Evolutionary conservation across 2,888 invertebrate genomes (phyloP).

Genomic region (Nesidiocoris tenuis): DNA sequence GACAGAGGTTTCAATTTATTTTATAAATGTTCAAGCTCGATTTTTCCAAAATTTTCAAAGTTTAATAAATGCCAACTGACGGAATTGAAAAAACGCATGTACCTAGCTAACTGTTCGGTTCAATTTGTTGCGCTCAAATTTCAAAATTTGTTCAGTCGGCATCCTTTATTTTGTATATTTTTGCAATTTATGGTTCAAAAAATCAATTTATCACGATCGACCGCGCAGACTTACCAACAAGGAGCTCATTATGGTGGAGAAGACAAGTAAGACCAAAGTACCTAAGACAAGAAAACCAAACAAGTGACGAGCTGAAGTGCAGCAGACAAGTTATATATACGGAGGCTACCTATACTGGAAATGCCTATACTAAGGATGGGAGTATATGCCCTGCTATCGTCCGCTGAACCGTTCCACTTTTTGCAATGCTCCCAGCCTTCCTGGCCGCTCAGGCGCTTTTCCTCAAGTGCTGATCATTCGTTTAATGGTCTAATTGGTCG

Average conservation of each 20-base stretch:
- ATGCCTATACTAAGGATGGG: neutral
- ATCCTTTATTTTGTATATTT: too few species aligned
- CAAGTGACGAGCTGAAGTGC: neutral
- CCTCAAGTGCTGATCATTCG: neutral
- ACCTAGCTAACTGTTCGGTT: too few species aligned
- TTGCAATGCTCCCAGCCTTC: neutral
- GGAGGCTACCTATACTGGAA: neutral
- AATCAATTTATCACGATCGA: too few species aligned
- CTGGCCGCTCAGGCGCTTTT: neutral
- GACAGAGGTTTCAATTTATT: too few species aligned
- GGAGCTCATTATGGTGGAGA: neutral
- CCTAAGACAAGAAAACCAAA: neutral
- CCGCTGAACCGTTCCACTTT: neutral
- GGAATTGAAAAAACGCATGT: too few species aligned
- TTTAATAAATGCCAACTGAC: too few species aligned
- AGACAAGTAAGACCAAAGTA: too few species aligned
- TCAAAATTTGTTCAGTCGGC: too few species aligned
- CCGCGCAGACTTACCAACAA: neutral
- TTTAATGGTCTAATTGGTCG: neutral
- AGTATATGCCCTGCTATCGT: neutral
- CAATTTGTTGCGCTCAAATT: too few species aligned
- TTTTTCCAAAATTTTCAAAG: too few species aligned
- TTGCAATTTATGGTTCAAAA: too few species aligned
- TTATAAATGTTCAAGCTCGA: too few species aligned
- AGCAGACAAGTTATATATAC: neutral